Evolutionary conservation across 2,888 invertebrate genomes (phyloP).

Genomic region (Didymodactylos carnosus): DNA sequence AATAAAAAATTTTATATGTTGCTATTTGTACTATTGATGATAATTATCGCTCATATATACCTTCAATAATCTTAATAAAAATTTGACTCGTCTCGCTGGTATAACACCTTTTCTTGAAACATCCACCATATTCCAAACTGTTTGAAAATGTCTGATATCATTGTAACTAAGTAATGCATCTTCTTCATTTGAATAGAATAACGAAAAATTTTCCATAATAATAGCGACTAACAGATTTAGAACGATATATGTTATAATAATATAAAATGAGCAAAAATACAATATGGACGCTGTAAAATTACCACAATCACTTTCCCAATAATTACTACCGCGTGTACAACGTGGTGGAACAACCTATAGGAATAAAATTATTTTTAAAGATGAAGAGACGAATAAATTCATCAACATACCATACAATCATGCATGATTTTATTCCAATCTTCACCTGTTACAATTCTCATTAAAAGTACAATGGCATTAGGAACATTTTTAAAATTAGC

Average conservation of each 20-base stretch:
- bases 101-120: constrained; percentile 89
- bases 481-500: constrained; percentile 96
- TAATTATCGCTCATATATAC: constrained; percentile 17
- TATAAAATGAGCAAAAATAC: constrained; percentile 97
- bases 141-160: constrained; percentile 95
- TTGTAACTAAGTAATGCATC: constrained; percentile 92
- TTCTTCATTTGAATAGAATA: constrained; percentile 98
- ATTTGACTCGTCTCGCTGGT: constrained; percentile 62
- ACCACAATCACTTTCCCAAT: constrained; percentile 98
- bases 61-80: constrained; percentile 54
- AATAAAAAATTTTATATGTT: no score
- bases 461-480: constrained; percentile 87
- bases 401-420: constrained; percentile 15
- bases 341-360: constrained; percentile 44
- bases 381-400: no score
- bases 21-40: no score
- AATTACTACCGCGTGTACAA: constrained; percentile 66
- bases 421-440: constrained; percentile 99
- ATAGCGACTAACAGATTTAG: constrained; percentile 96
- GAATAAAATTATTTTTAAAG: no score
- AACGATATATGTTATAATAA: constrained; percentile 97
- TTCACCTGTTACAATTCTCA: constrained; percentile 98
- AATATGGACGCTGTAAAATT: constrained; percentile 87
- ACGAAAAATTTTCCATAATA: constrained; percentile 99
- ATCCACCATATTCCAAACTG: constrained; percentile 97